Percentiles rank a stretch among this genome's conserved stretches.
Evolutionary conservation across 2,797 vertebrate genomes (phyloP).

Genomic region (Rhinophrynus dorsalis): DNA sequence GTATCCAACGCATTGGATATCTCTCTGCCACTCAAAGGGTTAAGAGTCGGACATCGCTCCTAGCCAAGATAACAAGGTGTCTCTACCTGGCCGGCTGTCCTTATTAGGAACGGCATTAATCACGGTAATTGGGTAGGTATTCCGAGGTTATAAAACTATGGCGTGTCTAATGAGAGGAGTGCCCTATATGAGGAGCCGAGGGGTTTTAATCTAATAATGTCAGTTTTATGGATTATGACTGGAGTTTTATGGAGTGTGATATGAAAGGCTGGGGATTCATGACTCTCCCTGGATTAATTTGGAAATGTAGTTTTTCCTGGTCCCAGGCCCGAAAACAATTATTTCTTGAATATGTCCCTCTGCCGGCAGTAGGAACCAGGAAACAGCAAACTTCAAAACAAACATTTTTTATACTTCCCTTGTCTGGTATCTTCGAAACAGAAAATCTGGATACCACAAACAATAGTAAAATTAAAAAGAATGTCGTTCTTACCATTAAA

Average conservation of each 20-base stretch:
- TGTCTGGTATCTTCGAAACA: not conserved
- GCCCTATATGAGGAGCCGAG: constrained; percentile 58
- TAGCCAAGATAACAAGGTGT: constrained; percentile 59
- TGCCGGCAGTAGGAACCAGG: constrained; percentile 51
- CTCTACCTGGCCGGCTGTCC: constrained; percentile 52
- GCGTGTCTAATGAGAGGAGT: constrained; percentile 61
- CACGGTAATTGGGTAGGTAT: constrained; percentile 67
- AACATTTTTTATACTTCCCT: constrained; percentile 7
- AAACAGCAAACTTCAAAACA: constrained; percentile 41
- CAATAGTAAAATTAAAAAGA: too few species aligned
- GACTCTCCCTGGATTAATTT: constrained; percentile 65
- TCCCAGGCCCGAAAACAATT: constrained; percentile 63
- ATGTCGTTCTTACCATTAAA: too few species aligned
- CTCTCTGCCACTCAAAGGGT: too few species aligned
- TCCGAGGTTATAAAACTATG: constrained; percentile 60
- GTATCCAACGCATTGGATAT: too few species aligned
- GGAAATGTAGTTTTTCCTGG: constrained; percentile 66
- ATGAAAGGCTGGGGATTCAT: constrained; percentile 66
- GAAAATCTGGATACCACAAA: not conserved
- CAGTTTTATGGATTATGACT: constrained; percentile 64
- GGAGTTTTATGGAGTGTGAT: constrained; percentile 66
- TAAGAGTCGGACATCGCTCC: too few species aligned
- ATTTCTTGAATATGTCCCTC: constrained; percentile 61
- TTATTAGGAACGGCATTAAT: constrained; percentile 66
- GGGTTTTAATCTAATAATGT: constrained; percentile 69